Base-by-base conservation (phyloP, 2,888 invertebrate genomes). In the Chironomus tentans region DNA sequence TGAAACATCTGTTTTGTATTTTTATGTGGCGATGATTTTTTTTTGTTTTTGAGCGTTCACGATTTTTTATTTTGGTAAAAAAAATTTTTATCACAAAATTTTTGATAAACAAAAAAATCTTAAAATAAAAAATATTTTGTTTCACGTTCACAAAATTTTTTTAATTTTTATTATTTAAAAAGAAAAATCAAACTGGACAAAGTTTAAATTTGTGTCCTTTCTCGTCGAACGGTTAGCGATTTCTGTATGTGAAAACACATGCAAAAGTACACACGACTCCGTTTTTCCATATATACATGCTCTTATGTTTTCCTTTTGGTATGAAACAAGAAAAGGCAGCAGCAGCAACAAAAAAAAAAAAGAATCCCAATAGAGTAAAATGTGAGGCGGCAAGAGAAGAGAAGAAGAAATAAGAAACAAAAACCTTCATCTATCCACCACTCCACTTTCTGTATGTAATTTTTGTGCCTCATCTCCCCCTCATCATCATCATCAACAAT, bases 1-100 rank as follows among this genome's bases (percentile, higher is more conserved):
- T 24, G 62, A 61, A 71, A 72, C 72, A 72, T 72, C 72, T 72
- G 72, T 72, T 72, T 71, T 71, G n/a, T 71, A 71, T 71, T 72
- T 72, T 72, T 47, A 15, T 70, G 47, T 46, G 4, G 6, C 18
- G 22, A 21, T 15, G 6, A 69, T 18, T 5, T 18, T 69, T 38
- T 22, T 69, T 47, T n/a, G 6, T 2, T 5, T 50, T 1, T 50
- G 18, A 2, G 12, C 18, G 15, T 50, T 28, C 56, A 22, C 18
- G n/a, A 12, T 24, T 24, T 56, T 70, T n/a, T 70, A 7, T 70
- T 70, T 56, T 48, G 1, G 18, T 1, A 12, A 22, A 6, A 65
- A 65, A 65, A 18, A 62, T 65, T 65, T 22, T 22, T 65, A 38
- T 38, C 38, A 38, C 38, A 38, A 38, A 38, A 28, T 5, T 38